Percentiles rank a stretch among this genome's conserved stretches.
Conservation (phyloP, 2,888 invertebrate species). For the Phalera bucephala region DNA sequence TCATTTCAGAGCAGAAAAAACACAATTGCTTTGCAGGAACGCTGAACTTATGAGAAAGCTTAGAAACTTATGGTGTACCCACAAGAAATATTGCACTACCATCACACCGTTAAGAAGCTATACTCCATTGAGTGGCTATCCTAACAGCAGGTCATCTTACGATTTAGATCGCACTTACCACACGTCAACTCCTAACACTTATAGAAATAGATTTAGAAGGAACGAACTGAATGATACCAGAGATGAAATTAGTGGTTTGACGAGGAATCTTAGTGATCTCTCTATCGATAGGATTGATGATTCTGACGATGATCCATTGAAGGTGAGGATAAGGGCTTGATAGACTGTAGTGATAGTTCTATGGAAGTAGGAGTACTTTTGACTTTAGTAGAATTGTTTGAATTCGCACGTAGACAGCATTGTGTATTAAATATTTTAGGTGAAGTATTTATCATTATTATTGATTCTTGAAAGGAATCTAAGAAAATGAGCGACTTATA, state of each 20-base stretch:
- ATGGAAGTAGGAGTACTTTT: slow-evolving; percentile 1
- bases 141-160: slow-evolving; percentile 69
- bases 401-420: slow-evolving; percentile 8
- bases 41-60: slow-evolving; percentile 84
- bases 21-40: slow-evolving; percentile 84
- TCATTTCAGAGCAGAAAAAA: slow-evolving; percentile 84
- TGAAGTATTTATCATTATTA: too few species aligned
- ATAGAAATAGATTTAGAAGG: slow-evolving; percentile 68
- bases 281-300: slow-evolving; percentile 68
- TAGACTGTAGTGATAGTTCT: slow-evolving; percentile 7
- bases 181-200: slow-evolving; percentile 67
- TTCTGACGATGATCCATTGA: slow-evolving; percentile 67
- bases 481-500: too few species aligned
- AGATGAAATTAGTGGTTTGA: slow-evolving; percentile 56
- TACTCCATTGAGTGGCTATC: slow-evolving; percentile 72
- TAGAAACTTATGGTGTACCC: slow-evolving; percentile 83
- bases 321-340: slow-evolving; percentile 50
- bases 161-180: slow-evolving; percentile 74
- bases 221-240: slow-evolving; percentile 31
- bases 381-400: slow-evolving; percentile 5
- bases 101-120: slow-evolving; percentile 63
- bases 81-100: slow-evolving; percentile 82
- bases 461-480: too few species aligned
- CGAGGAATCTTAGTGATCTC: slow-evolving; percentile 63
- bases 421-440: background rate